These are phyloP conservation scores for Puffinus mauretanicus DNA, from an alignment of 2,113 vertebrate genomes.

Conservation along the genomic window DNA sequence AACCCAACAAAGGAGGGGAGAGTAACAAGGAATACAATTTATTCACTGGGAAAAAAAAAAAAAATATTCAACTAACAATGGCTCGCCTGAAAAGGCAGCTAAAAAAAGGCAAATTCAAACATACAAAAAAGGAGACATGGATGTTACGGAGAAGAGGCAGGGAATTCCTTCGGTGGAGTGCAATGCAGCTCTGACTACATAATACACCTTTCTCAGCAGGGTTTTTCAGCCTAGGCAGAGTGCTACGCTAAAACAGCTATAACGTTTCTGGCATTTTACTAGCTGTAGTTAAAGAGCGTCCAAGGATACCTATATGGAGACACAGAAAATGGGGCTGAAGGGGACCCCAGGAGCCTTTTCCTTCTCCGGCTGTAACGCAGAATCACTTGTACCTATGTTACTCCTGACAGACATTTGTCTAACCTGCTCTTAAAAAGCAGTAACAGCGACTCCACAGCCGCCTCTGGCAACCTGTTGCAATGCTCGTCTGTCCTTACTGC, in stretches of 20 bases:
- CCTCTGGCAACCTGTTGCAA: neutral
- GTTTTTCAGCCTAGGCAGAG: neutral
- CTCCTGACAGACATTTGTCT: neutral
- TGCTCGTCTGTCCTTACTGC: fast-evolving
- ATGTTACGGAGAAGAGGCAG: neutral
- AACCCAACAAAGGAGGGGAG: neutral
- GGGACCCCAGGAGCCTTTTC: neutral
- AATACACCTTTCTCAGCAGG: neutral
- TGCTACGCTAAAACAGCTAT: neutral
- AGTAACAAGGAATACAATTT: neutral
- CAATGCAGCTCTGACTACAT: neutral
- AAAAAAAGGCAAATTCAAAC: neutral
- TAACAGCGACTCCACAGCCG: neutral
- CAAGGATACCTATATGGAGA: neutral
- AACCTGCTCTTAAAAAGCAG: neutral
- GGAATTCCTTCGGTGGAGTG: neutral
- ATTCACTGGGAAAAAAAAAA: neutral
- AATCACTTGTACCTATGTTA: neutral
- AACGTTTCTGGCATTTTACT: neutral
- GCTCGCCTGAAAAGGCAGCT: neutral
- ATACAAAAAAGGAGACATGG: neutral
- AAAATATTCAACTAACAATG: neutral
- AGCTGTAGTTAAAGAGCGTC: neutral
- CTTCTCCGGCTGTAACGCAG: neutral
- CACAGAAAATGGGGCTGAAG: neutral